Evolutionary conservation across 2,888 invertebrate species (phyloP).

Genomic region (Drosophila histrio): DNA sequence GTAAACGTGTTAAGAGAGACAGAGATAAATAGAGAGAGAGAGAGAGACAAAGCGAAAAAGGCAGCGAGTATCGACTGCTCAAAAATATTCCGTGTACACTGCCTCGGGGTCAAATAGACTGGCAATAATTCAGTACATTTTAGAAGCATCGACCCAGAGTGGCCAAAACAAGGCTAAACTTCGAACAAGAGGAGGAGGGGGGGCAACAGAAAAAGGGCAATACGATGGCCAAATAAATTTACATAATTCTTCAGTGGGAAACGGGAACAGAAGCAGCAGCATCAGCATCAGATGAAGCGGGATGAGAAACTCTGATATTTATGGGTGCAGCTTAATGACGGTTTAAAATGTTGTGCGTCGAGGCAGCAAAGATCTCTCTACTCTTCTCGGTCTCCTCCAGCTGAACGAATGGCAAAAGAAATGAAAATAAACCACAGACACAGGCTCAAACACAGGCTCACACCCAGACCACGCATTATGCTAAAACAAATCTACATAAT

Average conservation of each 20-base stretch:
- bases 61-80: neutral
- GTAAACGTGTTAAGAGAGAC: neutral
- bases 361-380: conserved; percentile 36
- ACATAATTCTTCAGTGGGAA: conserved; percentile 66
- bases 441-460: conserved; percentile 21
- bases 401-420: conserved; percentile 16
- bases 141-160: conserved; percentile 32
- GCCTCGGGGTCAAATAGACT: conserved; percentile 16
- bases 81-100: neutral
- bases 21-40: neutral
- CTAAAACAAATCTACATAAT: conserved; percentile 79
- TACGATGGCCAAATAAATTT: conserved; percentile 71
- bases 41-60: neutral
- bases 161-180: conserved; percentile 28
- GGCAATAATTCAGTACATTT: conserved; percentile 69
- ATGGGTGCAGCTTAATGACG: conserved; percentile 75
- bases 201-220: conserved; percentile 61
- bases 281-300: neutral
- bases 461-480: conserved; percentile 59
- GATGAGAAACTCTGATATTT: conserved; percentile 60
- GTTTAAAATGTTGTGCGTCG: conserved; percentile 68
- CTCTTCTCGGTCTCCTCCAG: neutral
- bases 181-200: neutral
- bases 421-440: conserved; percentile 30
- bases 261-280: conserved; percentile 18